Conservation (phyloP, 2,797 vertebrate genomes). For the Vespertilio murinus region DNA sequence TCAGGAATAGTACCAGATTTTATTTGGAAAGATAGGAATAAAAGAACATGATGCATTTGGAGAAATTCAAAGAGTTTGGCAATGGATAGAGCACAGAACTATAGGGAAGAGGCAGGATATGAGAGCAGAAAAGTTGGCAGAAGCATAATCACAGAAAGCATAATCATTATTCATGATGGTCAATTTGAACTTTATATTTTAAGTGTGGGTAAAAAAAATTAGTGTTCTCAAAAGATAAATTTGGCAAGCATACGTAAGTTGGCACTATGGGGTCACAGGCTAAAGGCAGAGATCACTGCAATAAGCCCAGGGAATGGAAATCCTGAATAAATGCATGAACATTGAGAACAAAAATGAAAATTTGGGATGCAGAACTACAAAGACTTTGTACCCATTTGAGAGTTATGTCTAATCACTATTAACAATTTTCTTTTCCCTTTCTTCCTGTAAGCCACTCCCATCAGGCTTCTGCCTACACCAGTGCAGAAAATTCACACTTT, state of each 20-base stretch:
- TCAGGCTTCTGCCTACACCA: background rate
- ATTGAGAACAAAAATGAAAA: background rate
- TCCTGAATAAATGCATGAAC: background rate
- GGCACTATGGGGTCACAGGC: background rate
- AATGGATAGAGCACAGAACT: background rate
- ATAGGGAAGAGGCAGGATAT: background rate
- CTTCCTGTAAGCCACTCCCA: background rate
- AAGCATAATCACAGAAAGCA: conserved; percentile 6
- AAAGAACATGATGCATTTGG: background rate
- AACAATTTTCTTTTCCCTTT: background rate
- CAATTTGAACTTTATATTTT: background rate
- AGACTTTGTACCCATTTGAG: background rate
- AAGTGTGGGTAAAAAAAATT: background rate
- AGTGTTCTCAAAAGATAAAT: conserved; percentile 3
- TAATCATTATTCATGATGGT: background rate
- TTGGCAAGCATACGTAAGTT: background rate
- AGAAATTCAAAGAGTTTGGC: background rate
- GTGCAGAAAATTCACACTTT: background rate
- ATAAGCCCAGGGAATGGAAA: background rate
- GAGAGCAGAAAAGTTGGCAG: background rate
- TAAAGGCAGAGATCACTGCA: background rate
- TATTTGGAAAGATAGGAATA: background rate
- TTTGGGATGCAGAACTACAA: background rate
- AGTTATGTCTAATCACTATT: background rate
- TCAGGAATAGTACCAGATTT: background rate